Evolutionary conservation across 2,113 vertebrate species (phyloP).

Genomic region (Craseonycteris thonglongyai): DNA sequence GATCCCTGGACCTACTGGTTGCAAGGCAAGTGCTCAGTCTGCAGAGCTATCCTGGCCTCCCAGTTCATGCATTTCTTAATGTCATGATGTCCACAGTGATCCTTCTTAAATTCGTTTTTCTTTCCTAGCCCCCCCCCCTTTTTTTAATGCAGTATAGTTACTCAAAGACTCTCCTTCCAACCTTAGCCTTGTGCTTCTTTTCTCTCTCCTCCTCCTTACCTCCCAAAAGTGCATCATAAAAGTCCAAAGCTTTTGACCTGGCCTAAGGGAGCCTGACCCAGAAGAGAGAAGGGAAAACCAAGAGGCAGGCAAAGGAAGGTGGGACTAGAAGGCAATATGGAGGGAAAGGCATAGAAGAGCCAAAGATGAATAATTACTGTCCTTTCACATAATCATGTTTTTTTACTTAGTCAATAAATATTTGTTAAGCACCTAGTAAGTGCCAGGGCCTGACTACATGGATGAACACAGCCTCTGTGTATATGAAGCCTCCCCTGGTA

Average conservation of each 20-base stretch:
- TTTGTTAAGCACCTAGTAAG: neutral
- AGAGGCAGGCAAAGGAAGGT: neutral
- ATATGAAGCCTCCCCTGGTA: neutral
- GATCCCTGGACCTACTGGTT: too few species aligned
- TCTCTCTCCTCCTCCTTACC: neutral
- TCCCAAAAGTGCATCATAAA: rapidly evolving
- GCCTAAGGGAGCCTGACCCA: neutral
- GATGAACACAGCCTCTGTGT: neutral
- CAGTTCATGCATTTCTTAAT: neutral
- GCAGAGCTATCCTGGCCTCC: too few species aligned
- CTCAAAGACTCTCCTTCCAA: neutral
- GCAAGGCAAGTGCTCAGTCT: too few species aligned
- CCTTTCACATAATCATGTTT: neutral
- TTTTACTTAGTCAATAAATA: neutral
- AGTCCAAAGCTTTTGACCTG: neutral
- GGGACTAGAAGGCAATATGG: neutral
- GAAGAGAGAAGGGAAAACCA: neutral
- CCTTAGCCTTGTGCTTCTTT: neutral
- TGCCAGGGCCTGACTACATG: neutral
- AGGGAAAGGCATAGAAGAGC: neutral
- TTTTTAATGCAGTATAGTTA: neutral
- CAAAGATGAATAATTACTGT: neutral
- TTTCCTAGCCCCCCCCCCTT: neutral
- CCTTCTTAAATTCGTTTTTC: neutral
- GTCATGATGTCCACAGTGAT: neutral